phyloP scores from a whole-genome alignment of 2,888 invertebrate species.

The Lycaena phlaeas region DNA sequence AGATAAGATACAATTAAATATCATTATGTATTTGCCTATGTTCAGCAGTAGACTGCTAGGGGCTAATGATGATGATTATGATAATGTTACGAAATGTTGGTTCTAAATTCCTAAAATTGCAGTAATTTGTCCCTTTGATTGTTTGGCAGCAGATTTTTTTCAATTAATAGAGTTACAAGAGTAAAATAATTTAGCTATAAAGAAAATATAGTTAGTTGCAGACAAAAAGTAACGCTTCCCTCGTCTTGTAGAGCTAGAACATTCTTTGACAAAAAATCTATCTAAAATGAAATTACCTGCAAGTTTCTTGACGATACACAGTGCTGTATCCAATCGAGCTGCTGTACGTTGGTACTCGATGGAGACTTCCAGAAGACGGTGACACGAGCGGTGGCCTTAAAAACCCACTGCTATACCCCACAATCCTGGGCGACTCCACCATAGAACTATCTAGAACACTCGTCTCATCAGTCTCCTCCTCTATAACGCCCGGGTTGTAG shows the following conservation, averaged over 20 bases:
- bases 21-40: no score
- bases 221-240: no score
- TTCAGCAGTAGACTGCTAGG: no score
- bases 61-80: no score
- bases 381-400: slow-evolving; percentile 44
- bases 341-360: slow-evolving; percentile 73
- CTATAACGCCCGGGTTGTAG: slow-evolving; percentile 57
- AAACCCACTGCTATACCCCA: slow-evolving; percentile 39
- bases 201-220: neutral
- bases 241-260: no score
- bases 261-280: no score
- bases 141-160: no score
- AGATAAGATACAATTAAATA: slow-evolving; percentile 21
- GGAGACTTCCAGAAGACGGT: slow-evolving; percentile 58
- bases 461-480: slow-evolving; percentile 62
- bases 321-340: slow-evolving; percentile 74
- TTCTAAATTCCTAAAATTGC: no score
- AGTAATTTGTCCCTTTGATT: no score
- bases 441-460: slow-evolving; percentile 60
- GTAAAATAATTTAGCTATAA: neutral
- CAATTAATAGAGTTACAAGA: neutral
- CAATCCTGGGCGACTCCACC: slow-evolving; percentile 57
- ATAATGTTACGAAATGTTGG: neutral
- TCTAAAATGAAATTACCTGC: slow-evolving; percentile 46
- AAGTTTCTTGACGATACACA: slow-evolving; percentile 67